phyloP scores from a whole-genome alignment of 2,113 vertebrate genomes.

The Pteronura brasiliensis region DNA sequence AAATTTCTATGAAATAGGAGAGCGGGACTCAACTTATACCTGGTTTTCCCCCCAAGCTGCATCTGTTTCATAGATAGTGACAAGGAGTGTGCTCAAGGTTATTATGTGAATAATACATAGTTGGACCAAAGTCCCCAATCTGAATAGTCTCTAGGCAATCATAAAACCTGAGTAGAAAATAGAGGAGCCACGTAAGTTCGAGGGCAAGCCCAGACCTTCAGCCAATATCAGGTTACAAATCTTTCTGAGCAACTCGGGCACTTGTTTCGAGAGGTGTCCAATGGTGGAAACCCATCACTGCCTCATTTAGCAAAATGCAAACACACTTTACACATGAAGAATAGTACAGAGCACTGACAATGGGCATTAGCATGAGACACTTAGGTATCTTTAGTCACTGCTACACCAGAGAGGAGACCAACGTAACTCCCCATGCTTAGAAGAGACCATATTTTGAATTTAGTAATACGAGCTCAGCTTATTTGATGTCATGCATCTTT shows the following conservation, averaged over 20 bases:
- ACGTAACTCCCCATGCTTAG: not conserved
- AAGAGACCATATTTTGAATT: not conserved
- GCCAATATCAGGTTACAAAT: not conserved
- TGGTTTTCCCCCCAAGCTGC: not conserved
- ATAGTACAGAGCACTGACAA: rapidly evolving
- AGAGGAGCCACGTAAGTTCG: not conserved
- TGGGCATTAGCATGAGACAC: not conserved
- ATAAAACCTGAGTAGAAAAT: not conserved
- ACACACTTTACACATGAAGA: not conserved
- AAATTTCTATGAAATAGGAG: not conserved
- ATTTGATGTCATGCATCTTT: not conserved
- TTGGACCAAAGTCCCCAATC: not conserved
- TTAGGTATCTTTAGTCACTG: not conserved
- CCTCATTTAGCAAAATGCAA: not conserved
- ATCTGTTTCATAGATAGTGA: not conserved
- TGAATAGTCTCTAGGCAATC: not conserved
- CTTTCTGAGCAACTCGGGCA: not conserved
- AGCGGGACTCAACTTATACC: not conserved
- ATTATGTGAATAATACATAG: not conserved
- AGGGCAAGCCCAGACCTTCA: not conserved
- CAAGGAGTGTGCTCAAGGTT: not conserved
- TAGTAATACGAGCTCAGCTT: not conserved
- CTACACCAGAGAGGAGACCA: not conserved
- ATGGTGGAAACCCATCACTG: not conserved
- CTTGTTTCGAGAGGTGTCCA: not conserved